phyloP scores from a whole-genome alignment of 2,797 vertebrate genomes.

The Muscicapa striata region DNA sequence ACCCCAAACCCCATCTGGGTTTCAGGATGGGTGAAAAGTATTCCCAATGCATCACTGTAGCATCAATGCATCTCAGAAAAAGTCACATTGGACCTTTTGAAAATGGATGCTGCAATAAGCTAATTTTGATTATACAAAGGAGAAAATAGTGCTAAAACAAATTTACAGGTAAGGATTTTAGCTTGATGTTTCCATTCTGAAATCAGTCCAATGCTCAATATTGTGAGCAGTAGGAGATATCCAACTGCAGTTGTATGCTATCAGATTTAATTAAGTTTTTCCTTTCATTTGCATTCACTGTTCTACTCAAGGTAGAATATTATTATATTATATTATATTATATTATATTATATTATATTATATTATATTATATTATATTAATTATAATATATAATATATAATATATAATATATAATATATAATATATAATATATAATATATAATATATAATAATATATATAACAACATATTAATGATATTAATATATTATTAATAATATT shows the following conservation, averaged over 20 bases:
- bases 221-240: background rate
- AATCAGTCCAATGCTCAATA: background rate
- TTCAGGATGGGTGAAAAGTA: constrained; percentile 1
- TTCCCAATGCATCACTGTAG: background rate
- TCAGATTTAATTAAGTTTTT: background rate
- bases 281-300: background rate
- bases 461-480: no score
- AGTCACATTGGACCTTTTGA: background rate
- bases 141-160: background rate
- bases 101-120: background rate
- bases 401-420: no score
- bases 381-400: no score
- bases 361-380: no score
- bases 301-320: background rate
- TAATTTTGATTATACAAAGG: constrained; percentile 15
- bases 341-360: no score
- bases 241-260: background rate
- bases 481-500: no score
- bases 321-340: no score
- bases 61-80: background rate
- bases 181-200: background rate
- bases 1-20: background rate
- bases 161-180: background rate
- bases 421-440: no score
- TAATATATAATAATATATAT: no score